Percentiles rank a stretch among this genome's conserved stretches.
Evolutionary conservation across 2,888 invertebrate species (phyloP).

Genomic region (Drosophila maculinotata): DNA sequence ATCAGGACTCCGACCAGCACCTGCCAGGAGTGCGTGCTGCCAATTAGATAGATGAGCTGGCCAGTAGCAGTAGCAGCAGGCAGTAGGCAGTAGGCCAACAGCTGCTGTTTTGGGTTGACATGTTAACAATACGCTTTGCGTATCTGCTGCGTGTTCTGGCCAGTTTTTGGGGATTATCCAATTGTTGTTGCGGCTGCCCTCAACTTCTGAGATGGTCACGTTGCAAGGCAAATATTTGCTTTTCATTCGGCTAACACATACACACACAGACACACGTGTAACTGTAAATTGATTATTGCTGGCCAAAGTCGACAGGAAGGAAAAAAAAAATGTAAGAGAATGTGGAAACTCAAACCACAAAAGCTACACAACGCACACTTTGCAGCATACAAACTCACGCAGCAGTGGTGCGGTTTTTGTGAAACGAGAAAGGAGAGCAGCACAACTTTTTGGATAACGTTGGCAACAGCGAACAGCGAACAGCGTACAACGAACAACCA

Average conservation of each 20-base stretch:
- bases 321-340: slow-evolving; percentile 9
- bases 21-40: slow-evolving; percentile 39
- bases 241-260: slow-evolving; percentile 66
- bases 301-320: slow-evolving; percentile 16
- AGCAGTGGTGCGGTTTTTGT: slow-evolving; percentile 39
- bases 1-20: slow-evolving; percentile 35
- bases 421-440: slow-evolving; percentile 4
- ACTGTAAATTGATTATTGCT: slow-evolving; percentile 72
- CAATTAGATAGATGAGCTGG: slow-evolving; percentile 37
- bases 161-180: slow-evolving; percentile 37
- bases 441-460: slow-evolving; percentile 14
- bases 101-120: slow-evolving; percentile 25
- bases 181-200: slow-evolving; percentile 33
- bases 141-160: slow-evolving; percentile 29
- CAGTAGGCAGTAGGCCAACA: neutral
- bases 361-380: slow-evolving; percentile 22
- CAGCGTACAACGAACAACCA: neutral
- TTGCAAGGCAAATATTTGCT: slow-evolving; percentile 73
- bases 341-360: slow-evolving; percentile 12
- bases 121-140: slow-evolving; percentile 45
- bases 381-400: slow-evolving; percentile 21
- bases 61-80: neutral
- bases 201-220: slow-evolving; percentile 47
- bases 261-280: slow-evolving; percentile 21
- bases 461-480: slow-evolving; percentile 5